Base-by-base conservation (phyloP, 2,797 vertebrate genomes). In the Heterohyrax brucei region DNA sequence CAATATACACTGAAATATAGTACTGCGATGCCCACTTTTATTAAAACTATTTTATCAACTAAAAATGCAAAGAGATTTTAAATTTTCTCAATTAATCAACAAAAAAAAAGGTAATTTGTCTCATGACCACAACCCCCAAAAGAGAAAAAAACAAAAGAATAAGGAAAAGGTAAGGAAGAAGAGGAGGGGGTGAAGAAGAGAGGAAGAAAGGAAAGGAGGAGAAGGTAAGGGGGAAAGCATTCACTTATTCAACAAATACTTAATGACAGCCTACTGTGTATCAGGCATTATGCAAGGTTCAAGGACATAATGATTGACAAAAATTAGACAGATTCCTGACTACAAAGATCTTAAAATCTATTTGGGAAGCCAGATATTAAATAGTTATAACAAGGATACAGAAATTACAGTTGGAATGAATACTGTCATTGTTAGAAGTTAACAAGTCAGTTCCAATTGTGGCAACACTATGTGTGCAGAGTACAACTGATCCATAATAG, bases 21-120 rank as follows among this genome's bases (percentile, higher is more conserved):
- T 88, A 72, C 28, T 88, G 30, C 9, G 95, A 81, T 78, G 18
- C 0, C 53, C 16, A 95, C 13, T 77, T 24, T 75, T 61, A 70
- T 75, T 86, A 79, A 68, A 66, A 86, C 53, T 7, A 83, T 83
- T 95, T 91, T 56, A 75, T 79, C 64, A 85, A 81, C 70, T 79
- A 18, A 85, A 94, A 89, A 84, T 24, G 30, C 66, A 93, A 89
- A 82, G 3, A 70, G 0, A 21, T 56, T 72, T 76, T 91, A 18
- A 94, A 85, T 93, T 89, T 80, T 83, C 53, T 85, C 93, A 22
- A 72, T 88, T 82, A 86, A 96, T 18, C 16, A 5, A 86, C 92
- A 94, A 68, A 81, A 89, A 88, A 87, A 39, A 28, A 78, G 33
- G 16, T 46, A 77, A 81, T 70, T 94, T 68, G 44, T 96, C 62